Evolutionary conservation across 2,113 vertebrate species (phyloP).

Genomic region (Clarias batrachus): DNA sequence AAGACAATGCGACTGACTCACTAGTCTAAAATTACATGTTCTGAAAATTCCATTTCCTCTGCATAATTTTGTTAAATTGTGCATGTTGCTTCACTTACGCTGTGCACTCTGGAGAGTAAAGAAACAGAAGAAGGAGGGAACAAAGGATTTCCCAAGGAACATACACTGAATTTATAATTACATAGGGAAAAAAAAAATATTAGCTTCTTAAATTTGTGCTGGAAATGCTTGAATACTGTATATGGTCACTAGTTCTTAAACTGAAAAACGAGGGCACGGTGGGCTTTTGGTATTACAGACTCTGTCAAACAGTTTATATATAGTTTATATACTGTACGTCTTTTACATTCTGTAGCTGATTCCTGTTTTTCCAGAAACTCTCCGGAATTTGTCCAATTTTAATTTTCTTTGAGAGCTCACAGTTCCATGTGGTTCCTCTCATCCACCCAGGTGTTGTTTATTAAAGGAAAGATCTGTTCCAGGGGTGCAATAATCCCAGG

Average conservation of each 20-base stretch:
- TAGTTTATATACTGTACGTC: no score
- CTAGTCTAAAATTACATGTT: constrained; percentile 6
- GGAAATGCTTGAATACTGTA: background rate
- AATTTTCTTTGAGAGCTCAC: background rate
- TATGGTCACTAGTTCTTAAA: background rate
- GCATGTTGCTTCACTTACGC: constrained; percentile 19
- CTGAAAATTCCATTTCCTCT: background rate
- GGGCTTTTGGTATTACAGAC: background rate
- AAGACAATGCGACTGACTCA: constrained; percentile 12
- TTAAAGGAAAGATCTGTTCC: constrained; percentile 6
- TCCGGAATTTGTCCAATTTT: background rate
- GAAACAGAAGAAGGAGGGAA: background rate
- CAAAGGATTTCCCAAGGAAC: background rate
- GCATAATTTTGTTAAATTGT: constrained; percentile 26
- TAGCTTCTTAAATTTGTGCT: background rate
- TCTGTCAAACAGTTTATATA: background rate
- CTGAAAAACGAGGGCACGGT: background rate
- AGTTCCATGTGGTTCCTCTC: background rate
- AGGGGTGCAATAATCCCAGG: constrained; percentile 7
- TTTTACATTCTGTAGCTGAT: background rate
- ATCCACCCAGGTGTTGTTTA: constrained; percentile 13
- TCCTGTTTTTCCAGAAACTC: background rate
- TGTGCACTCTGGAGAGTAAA: background rate
- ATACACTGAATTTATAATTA: background rate
- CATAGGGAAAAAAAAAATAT: background rate